Conservation (phyloP, 2,797 vertebrate genomes). For the Pangasius larnaudii region DNA sequence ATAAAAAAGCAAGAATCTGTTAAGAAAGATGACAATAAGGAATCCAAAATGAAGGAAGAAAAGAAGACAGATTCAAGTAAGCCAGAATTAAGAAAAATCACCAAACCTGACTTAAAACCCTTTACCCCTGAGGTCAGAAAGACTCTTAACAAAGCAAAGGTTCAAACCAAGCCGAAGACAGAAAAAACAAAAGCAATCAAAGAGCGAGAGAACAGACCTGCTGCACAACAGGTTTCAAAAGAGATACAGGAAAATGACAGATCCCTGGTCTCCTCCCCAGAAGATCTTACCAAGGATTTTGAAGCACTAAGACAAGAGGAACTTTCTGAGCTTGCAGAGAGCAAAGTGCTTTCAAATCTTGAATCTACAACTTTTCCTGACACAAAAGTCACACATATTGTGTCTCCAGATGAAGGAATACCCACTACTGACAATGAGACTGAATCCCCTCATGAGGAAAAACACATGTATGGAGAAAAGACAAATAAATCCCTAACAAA, state of each 20-base stretch:
- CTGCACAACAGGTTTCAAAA: constrained; percentile 66
- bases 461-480: constrained; percentile 54
- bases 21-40: constrained; percentile 92
- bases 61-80: constrained; percentile 88
- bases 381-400: constrained; percentile 61
- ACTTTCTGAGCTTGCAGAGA: constrained; percentile 64
- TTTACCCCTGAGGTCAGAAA: constrained; percentile 97
- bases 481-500: constrained; percentile 59
- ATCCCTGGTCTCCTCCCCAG: constrained; percentile 88
- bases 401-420: constrained; percentile 70
- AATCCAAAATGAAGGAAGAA: constrained; percentile 80
- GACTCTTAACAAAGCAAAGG: constrained; percentile 93
- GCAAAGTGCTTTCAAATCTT: constrained; percentile 59
- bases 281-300: constrained; percentile 97
- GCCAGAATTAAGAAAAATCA: constrained; percentile 87
- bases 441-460: constrained; percentile 68
- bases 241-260: constrained; percentile 75
- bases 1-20: constrained; percentile 78
- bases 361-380: constrained; percentile 59
- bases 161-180: constrained; percentile 83
- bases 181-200: constrained; percentile 88
- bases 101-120: constrained; percentile 93
- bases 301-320: constrained; percentile 88
- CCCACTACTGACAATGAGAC: constrained; percentile 61
- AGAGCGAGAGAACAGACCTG: constrained; percentile 79